Base-by-base conservation (phyloP, 2,797 vertebrate genomes). In the Lateolabrax maculatus region DNA sequence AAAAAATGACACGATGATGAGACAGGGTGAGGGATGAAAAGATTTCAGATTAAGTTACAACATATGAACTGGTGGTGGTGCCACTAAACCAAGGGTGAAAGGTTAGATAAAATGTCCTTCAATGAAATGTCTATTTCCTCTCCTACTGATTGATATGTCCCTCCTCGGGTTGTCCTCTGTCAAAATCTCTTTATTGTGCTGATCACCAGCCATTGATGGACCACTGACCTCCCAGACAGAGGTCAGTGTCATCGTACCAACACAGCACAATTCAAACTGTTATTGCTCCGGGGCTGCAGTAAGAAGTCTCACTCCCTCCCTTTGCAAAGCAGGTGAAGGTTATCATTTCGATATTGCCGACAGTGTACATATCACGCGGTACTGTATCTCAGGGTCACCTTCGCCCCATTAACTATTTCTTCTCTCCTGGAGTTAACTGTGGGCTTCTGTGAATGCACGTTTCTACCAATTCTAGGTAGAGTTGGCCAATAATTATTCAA, bases 361-460 rank as follows among this genome's bases (percentile, higher is more conserved):
- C 55, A 58, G 55, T 12, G 44, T 34, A 53, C 36, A 39, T 34
- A 34, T 67, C 52, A 69, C 48, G 73, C 34, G 53, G 61, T 69
- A 12, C 64, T 75, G 51, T 60, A 71, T 55, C 43, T 69, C 57
- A 87, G 87, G 77, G 88, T 90, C 82, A 91, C 88, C 74, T 70
- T 82, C 13, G 46, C 23, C 70, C 79, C 62, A 41, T 55, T 34
- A 75, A 51, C 25, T 23, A 16, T 19, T 66, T 46, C 56, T 10
- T 9, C n/a, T 46, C 56, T 34, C 39, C 23, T 39, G 11, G 19
- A 72, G 34, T 41, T 25, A 34, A 21, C 19, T 15, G 6, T 36
- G 37, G 23, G n/a, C 19, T 61, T 60, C 56, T 64, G 64, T 52
- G 21, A 53, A 74, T 9, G 55, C 36, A 60, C 18, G 6, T 48